A percentile compares a stretch with the other conserved stretches of the same genome.
Evolutionary conservation across 2,888 invertebrate genomes (phyloP).

Genomic region (Cetonia aurata): DNA sequence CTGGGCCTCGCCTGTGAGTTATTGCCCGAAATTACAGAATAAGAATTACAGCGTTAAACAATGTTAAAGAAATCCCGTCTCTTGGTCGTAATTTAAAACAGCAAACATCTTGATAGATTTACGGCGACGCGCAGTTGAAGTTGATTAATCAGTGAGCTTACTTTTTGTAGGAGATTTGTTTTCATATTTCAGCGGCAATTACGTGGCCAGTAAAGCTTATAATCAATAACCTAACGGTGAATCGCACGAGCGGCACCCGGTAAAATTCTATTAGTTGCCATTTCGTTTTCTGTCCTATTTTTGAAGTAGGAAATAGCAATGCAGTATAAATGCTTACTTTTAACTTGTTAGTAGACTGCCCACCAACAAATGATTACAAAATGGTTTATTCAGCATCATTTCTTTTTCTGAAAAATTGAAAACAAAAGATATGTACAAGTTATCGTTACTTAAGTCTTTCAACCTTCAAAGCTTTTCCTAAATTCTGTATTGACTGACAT

Average conservation of each 20-base stretch:
- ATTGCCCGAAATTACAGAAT: slow-evolving; percentile 44
- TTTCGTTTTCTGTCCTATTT: no score
- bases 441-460: no score
- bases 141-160: slow-evolving; percentile 31
- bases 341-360: no score
- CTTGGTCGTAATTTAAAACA: slow-evolving; percentile 39
- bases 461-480: no score
- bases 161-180: slow-evolving; percentile 27
- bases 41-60: slow-evolving; percentile 44
- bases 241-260: background rate
- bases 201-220: slow-evolving; percentile 17
- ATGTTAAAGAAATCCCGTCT: slow-evolving; percentile 39
- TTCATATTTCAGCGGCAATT: slow-evolving; percentile 38
- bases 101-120: slow-evolving; percentile 40
- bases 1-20: slow-evolving; percentile 42
- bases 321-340: no score
- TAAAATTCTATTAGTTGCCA: no score
- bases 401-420: no score
- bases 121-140: slow-evolving; percentile 30
- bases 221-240: slow-evolving; percentile 24
- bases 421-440: no score
- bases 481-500: no score
- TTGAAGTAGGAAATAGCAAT: no score
- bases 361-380: no score
- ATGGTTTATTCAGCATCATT: no score